Percentiles rank a stretch among this genome's conserved stretches.
phyloP scores from a whole-genome alignment of 2,888 invertebrate species.

The Drosophila stalkeri region DNA sequence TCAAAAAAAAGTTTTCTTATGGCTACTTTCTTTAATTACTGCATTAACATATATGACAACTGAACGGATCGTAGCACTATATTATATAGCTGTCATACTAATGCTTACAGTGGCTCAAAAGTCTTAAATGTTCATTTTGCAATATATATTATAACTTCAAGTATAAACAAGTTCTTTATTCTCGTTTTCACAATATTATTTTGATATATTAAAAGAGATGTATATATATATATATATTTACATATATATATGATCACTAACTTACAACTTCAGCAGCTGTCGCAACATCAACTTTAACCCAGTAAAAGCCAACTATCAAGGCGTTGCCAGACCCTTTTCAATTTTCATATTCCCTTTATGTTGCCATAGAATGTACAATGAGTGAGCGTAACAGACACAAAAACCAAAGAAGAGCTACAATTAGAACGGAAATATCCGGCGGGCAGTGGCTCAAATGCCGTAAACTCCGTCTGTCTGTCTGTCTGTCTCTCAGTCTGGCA shows the following conservation, averaged over 20 bases:
- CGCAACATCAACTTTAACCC: background rate
- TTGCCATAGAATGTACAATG: background rate
- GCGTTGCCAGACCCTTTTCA: background rate
- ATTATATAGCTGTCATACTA: background rate
- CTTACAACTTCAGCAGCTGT: background rate
- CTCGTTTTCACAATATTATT: too few species aligned
- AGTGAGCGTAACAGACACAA: constrained; percentile 22
- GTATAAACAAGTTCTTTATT: background rate
- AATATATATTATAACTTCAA: too few species aligned
- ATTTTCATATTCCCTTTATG: constrained; percentile 1
- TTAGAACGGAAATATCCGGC: constrained; percentile 55
- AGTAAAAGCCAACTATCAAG: background rate
- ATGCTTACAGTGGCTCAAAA: too few species aligned
- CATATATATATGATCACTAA: background rate
- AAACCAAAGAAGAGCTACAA: constrained; percentile 31
- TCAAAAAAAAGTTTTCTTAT: background rate
- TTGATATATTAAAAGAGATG: too few species aligned
- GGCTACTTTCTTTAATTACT: fast-evolving
- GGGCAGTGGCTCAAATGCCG: constrained; percentile 7
- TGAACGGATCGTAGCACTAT: background rate
- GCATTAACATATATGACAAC: background rate
- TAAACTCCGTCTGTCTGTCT: background rate
- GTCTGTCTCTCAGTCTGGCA: background rate
- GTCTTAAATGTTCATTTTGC: too few species aligned
- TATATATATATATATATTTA: too few species aligned